Conservation (phyloP, 2,113 vertebrate species). For the Eubucco bourcierii region DNA sequence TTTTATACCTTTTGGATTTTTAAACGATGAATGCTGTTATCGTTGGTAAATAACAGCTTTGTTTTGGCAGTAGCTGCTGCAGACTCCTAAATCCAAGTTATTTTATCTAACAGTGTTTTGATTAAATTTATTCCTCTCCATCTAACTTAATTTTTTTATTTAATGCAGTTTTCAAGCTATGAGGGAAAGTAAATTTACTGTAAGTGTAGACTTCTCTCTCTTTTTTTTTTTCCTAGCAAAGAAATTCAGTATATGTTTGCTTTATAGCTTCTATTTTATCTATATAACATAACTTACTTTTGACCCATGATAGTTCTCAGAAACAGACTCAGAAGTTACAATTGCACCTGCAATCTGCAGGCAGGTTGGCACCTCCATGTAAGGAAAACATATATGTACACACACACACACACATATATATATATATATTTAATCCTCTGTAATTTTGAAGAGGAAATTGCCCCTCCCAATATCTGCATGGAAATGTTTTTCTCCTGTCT, state of each 20-base stretch:
- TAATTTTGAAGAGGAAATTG: constrained; percentile 24
- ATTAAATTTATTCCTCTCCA: constrained; percentile 74
- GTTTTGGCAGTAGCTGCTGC: constrained; percentile 69
- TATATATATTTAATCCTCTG: too few species aligned
- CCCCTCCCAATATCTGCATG: not conserved
- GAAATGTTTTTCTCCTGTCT: not conserved
- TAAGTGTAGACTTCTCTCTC: constrained; percentile 32
- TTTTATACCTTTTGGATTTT: constrained; percentile 21
- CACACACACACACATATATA: too few species aligned
- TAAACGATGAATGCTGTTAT: constrained; percentile 11
- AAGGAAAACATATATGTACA: constrained; percentile 5
- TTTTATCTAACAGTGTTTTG: constrained; percentile 73
- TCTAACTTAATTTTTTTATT: constrained; percentile 75
- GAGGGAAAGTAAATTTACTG: constrained; percentile 73
- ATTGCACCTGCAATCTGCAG: not conserved
- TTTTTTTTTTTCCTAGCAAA: constrained; percentile 28
- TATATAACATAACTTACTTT: constrained; percentile 52
- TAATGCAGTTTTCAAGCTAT: constrained; percentile 73
- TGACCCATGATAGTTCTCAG: not conserved
- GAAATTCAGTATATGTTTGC: constrained; percentile 58
- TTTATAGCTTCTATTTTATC: constrained; percentile 65
- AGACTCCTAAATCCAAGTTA: constrained; percentile 71
- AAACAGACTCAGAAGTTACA: constrained; percentile 24
- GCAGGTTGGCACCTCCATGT: not conserved
- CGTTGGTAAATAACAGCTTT: constrained; percentile 56